Conservation (phyloP, 1,140 invertebrate species). For the Steinernema feltiae region DNA sequence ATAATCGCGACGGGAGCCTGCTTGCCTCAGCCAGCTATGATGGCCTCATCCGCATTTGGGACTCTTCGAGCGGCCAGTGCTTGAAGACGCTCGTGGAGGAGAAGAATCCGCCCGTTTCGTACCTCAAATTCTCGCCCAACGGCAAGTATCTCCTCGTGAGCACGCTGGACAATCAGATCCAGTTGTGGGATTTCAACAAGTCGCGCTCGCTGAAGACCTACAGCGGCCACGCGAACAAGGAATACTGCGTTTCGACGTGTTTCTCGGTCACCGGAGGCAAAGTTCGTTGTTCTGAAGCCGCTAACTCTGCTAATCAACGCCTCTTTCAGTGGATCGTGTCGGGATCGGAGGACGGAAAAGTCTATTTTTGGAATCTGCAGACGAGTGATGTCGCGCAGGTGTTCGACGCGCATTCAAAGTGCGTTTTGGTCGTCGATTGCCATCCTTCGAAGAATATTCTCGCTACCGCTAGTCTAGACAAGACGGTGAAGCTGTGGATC, state of each 20-base stretch:
- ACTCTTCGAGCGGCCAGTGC: constrained; percentile 96
- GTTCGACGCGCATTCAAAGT: constrained; percentile 86
- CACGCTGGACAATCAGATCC: constrained; percentile 90
- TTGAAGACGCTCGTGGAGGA: constrained; percentile 88
- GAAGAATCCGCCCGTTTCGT: constrained; percentile 97
- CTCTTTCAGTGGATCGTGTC: constrained; percentile 94
- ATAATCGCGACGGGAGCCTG: constrained; percentile 87
- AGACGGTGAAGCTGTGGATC: constrained; percentile 61
- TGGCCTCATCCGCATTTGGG: constrained; percentile 98
- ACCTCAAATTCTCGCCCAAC: constrained; percentile 99
- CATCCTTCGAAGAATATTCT: constrained; percentile 98
- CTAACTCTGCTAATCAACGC: background rate
- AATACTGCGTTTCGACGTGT: constrained; percentile 99
- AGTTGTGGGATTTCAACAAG: constrained; percentile 98
- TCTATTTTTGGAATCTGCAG: constrained; percentile 99
- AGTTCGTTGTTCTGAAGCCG: constrained; percentile 61
- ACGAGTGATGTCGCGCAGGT: constrained; percentile 98
- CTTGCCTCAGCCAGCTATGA: constrained; percentile 99
- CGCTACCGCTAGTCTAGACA: constrained; percentile 92
- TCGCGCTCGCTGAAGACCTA: constrained; percentile 91
- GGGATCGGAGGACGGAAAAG: constrained; percentile 97
- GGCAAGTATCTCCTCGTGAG: constrained; percentile 98
- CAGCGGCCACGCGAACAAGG: constrained; percentile 94
- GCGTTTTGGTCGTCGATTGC: constrained; percentile 93
- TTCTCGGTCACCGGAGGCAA: constrained; percentile 99